These are phyloP conservation scores for Eugnorisma glareosa DNA, from an alignment of 2,888 invertebrate genomes.

Conservation along the genomic window DNA sequence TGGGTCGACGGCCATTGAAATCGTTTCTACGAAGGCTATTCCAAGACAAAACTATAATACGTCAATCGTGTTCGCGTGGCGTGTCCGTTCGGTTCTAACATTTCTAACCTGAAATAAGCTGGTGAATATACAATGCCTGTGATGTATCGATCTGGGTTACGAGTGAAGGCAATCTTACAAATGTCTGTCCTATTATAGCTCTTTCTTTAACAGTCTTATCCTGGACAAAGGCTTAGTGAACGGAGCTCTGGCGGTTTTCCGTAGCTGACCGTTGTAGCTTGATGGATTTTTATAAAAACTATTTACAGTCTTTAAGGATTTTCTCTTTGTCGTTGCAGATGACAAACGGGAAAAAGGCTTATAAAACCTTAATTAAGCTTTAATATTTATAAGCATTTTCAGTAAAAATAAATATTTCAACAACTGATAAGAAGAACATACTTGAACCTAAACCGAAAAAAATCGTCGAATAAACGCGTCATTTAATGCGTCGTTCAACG, in stretches of 20 bases:
- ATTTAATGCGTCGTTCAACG: slow-evolving; percentile 62
- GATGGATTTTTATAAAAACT: slow-evolving; percentile 67
- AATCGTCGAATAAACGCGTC: slow-evolving; percentile 68
- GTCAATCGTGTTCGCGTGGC: slow-evolving; percentile 84
- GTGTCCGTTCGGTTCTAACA: slow-evolving; percentile 77
- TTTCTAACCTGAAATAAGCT: slow-evolving; percentile 80
- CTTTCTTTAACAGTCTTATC: slow-evolving; percentile 76
- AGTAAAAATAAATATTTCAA: slow-evolving; percentile 27
- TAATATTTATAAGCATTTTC: slow-evolving; percentile 26
- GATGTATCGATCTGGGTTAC: slow-evolving; percentile 78
- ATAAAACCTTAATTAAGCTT: slow-evolving; percentile 39
- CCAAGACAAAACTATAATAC: slow-evolving; percentile 85
- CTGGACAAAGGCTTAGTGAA: slow-evolving; percentile 73
- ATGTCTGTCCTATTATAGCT: slow-evolving; percentile 77
- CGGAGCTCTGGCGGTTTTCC: slow-evolving; percentile 70
- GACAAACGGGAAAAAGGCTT: slow-evolving; percentile 26
- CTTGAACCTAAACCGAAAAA: slow-evolving; percentile 33
- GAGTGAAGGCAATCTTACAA: slow-evolving; percentile 80
- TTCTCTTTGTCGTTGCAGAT: slow-evolving; percentile 27
- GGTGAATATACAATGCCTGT: slow-evolving; percentile 85
- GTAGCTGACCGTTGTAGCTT: slow-evolving; percentile 58
- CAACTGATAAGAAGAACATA: slow-evolving; percentile 29
- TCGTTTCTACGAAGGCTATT: slow-evolving; percentile 86
- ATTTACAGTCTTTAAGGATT: slow-evolving; percentile 50
- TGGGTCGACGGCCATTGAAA: slow-evolving; percentile 85